Evolutionary conservation across 2,888 invertebrate genomes (phyloP), one percentile per base, ranked within the genome.

Genomic region (Heteromyza rotundicornis): DNA sequence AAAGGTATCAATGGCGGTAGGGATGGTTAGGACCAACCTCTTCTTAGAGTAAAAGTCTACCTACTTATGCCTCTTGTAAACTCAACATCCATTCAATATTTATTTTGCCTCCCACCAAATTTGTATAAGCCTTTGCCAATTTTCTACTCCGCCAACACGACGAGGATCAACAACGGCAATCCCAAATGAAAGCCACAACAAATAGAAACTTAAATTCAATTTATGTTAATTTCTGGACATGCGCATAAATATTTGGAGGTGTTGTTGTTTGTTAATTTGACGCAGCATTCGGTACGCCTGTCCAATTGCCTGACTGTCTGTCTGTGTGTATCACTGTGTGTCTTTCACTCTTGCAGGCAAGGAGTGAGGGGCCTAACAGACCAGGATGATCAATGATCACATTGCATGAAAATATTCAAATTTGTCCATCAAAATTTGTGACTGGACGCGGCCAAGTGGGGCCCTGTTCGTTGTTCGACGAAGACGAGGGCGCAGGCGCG

Each of bases 401-500:
- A 74, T 76, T 77, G 73, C 74, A 74, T 74, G 74, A 76, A 74
- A 76, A 74, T n/a, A n/a, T 74, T 76, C 76, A 74, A 74, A 74
- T 76, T 74, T 74, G 77, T 74, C 74, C 68, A 67, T 65, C 64
- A 60, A 62, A 47, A 27, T 19, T 20, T 47, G 47, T 20, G 47
- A 47, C 47, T 47, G 47, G 17, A 17, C 14, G 17, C 14, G 12
- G 10, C 40, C 3, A n/a, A n/a, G 40, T 40, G 40, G 8, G 40
- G 40, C 40, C 12, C 32, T 8, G 32, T 32, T 32, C 7, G 7
- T 40, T 12, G 3, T 40, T 40, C n/a, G 40, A 3, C 40, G n/a
- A 40, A 40, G 40, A 40, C 16, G 40, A 3, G 40, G 14, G 40
- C 12, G 40, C 50, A 50, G 17, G 20, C 23, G 50, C 22, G 50